Conservation (phyloP, 2,888 invertebrate genomes). For the Coremacera marginata region DNA sequence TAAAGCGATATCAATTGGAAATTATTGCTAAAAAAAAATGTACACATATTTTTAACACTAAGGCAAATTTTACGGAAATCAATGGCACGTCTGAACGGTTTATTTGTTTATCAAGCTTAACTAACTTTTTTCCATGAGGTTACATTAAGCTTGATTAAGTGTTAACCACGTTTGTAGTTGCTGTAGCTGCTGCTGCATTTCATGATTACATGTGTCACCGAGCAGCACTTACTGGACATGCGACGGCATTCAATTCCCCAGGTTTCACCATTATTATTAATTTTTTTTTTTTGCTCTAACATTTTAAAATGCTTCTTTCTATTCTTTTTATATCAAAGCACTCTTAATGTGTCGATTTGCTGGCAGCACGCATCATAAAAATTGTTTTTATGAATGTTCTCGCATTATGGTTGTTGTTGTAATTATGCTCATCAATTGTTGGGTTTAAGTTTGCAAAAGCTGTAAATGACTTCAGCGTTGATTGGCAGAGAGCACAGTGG, state of each 20-base stretch:
- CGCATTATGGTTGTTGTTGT: not conserved
- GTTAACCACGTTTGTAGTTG: constrained; percentile 21
- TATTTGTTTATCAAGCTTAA: not conserved
- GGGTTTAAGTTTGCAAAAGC: not conserved
- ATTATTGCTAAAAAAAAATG: too few species aligned
- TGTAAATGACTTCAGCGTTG: not conserved
- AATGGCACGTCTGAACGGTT: too few species aligned
- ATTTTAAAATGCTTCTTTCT: not conserved
- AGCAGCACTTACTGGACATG: not conserved
- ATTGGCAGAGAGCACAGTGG: not conserved
- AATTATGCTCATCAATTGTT: not conserved
- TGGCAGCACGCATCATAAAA: constrained; percentile 9
- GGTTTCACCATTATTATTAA: not conserved
- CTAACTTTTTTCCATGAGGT: not conserved
- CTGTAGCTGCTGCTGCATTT: constrained; percentile 4
- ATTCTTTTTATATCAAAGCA: not conserved
- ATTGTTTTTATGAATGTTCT: constrained; percentile 7
- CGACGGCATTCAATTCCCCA: not conserved
- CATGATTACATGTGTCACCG: constrained; percentile 17
- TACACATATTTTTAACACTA: too few species aligned
- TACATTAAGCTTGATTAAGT: constrained; percentile 15
- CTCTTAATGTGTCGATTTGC: not conserved
- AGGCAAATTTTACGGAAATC: too few species aligned
- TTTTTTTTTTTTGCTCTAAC: not conserved
- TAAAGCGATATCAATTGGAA: too few species aligned